Base-by-base conservation (phyloP, 1,140 invertebrate genomes). In the Philotrypesis tridentata region DNA sequence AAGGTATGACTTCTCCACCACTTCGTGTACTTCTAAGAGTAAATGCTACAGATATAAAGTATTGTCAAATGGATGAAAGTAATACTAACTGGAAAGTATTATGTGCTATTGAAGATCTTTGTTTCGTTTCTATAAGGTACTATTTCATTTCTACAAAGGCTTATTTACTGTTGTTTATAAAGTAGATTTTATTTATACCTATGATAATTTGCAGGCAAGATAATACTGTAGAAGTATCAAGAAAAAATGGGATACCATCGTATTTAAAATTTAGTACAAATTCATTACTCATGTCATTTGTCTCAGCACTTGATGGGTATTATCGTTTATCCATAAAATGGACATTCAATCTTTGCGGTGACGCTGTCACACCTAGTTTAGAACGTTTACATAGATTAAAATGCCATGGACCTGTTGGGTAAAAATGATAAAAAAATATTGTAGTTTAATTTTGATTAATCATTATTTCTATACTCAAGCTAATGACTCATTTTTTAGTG, bases 391-490 rank as follows among this genome's bases (percentile, higher is more conserved):
- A 95, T 85, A 91, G 92, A 70, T 91, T 96, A 79, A 96, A 95
- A 90, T 97, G 96, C 87, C 97, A 98, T 92, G 97, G 97, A 37
- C 97, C 97, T 77, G 95, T 98, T 82, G 96, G 95, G 95, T 96
- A 92, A 92, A 14, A 17, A 17, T 48, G 91, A 73, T 27, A 33
- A 63, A 25, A 81, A 31, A 82, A 67, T 75, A 77, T 81, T 48
- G 8, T 11, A 71, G 0, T 71, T 71, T 71, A 21, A n/a, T 40
- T 71, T 23, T 40, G 6, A n/a, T 29, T 14, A 33, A 25, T 11
- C 40, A 11, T 48, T 17, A 73, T 48, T n/a, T n/a, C n/a, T n/a
- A 8, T 76, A 33, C 9, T 63, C 21, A 29, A 11, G 60, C 29
- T 11, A 37, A 65, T 27, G 43, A 23, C 12, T 17, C 83, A 75